Evolutionary conservation across 2,113 vertebrate species (phyloP).

Genomic region (Brachyhypopomus gauderio): DNA sequence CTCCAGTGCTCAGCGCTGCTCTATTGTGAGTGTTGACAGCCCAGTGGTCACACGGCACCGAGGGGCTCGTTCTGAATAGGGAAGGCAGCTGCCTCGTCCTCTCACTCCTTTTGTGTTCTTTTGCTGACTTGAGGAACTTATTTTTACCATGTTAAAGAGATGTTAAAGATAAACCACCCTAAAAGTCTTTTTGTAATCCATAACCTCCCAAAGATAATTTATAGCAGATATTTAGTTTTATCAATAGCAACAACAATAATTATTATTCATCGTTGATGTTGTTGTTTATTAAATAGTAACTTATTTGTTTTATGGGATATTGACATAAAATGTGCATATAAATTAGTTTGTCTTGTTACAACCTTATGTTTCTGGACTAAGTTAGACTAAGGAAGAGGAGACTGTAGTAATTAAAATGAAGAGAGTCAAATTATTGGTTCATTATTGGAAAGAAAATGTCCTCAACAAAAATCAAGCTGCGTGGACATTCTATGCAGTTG

Average conservation of each 20-base stretch:
- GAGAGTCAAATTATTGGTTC: too few relatives aligned
- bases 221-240: neutral
- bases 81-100: conserved; percentile 34
- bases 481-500: neutral
- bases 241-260: too few relatives aligned
- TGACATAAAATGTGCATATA: too few relatives aligned
- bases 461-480: neutral
- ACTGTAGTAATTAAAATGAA: neutral
- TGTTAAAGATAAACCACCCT: conserved; percentile 74
- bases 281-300: too few relatives aligned
- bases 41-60: conserved; percentile 31
- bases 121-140: conserved; percentile 80
- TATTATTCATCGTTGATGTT: too few relatives aligned
- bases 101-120: conserved; percentile 74
- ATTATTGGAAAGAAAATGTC: neutral
- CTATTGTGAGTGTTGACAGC: conserved; percentile 49
- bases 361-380: neutral
- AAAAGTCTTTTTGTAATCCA: conserved; percentile 20
- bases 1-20: conserved; percentile 23
- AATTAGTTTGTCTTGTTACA: too few relatives aligned
- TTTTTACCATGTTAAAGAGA: conserved; percentile 66
- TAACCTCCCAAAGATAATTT: conserved; percentile 3
- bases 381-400: neutral
- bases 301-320: too few relatives aligned
- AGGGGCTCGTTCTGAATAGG: conserved; percentile 52